phyloP scores from a whole-genome alignment of 2,113 vertebrate species.

The Hyperopisus bebe region DNA sequence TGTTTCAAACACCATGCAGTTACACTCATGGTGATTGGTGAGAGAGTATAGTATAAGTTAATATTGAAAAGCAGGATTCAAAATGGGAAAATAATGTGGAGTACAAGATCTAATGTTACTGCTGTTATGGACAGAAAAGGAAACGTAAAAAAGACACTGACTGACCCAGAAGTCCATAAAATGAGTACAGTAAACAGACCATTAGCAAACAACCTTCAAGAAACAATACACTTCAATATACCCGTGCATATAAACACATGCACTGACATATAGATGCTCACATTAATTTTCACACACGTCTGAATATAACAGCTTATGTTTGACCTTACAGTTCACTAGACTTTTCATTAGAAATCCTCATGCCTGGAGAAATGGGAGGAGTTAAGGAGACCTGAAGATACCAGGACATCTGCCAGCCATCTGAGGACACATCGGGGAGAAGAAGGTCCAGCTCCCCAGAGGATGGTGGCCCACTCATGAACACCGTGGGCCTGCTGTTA shows the following conservation, averaged over 20 bases:
- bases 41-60: not conserved
- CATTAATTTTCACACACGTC: not conserved
- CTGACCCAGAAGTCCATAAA: not conserved
- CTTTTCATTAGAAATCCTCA: not conserved
- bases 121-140: not conserved
- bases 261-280: not conserved
- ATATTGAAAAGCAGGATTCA: not conserved
- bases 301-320: not conserved
- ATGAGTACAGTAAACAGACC: not conserved
- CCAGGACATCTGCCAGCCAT: slow-evolving; percentile 8
- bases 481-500: not conserved
- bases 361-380: not conserved
- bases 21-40: not conserved
- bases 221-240: not conserved
- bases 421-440: not conserved
- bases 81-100: not conserved
- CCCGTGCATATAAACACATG: not conserved
- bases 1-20: not conserved
- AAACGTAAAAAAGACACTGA: not conserved
- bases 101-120: not conserved
- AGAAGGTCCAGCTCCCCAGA: not conserved
- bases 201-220: not conserved
- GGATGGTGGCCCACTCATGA: not conserved
- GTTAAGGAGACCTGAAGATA: not conserved
- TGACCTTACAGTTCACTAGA: not conserved